Evolutionary conservation across 2,113 vertebrate species (phyloP), one percentile per base, ranked within the genome.

Genomic region (Archocentrus centrarchus): DNA sequence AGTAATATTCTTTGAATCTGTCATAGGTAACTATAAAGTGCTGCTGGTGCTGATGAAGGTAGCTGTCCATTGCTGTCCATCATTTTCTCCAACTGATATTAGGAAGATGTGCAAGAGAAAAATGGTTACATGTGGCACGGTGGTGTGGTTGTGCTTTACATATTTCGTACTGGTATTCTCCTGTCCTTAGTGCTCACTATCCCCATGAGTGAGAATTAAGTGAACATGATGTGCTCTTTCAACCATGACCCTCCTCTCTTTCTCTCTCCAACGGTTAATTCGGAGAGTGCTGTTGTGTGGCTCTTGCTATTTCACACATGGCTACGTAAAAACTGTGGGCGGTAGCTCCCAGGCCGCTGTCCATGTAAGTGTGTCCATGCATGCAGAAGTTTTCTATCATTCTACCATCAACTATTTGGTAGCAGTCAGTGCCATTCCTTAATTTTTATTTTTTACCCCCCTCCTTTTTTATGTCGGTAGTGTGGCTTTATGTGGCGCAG

Each of bases 221-320:
- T 87, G 88, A 94, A 94, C 92, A 93, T 91, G 92, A 94, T 94
- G 92, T 91, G 91, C 92, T 90, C 81, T 75, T 86, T 93, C 93
- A 91, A 73, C 92, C 93, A 55, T 88, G 59, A 64, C 68, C 86
- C 82, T 92, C 89, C 89, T 91, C 79, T 90, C 82, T 92, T 92
- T 92, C 86, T 88, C 81, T 90, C 86, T 91, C 87, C 89, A 84
- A 91, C 89, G 87, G 92, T 93, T 94, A 92, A 91, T 93, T 94
- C 59, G 63, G 73, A 90, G 87, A 92, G 92, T 90, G 84, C 90
- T 83, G 92, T 94, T 87, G 91, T 92, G 89, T 88, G 92, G 91
- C 94, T 91, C 86, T 92, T 82, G 89, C 90, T 88, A 93, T 94
- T 94, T 94, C 91, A 92, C 89, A 91, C 92, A 95, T 95, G 91